These are phyloP conservation scores for Polymixis flavicincta DNA, from an alignment of 2,888 invertebrate species.

Conservation along the genomic window DNA sequence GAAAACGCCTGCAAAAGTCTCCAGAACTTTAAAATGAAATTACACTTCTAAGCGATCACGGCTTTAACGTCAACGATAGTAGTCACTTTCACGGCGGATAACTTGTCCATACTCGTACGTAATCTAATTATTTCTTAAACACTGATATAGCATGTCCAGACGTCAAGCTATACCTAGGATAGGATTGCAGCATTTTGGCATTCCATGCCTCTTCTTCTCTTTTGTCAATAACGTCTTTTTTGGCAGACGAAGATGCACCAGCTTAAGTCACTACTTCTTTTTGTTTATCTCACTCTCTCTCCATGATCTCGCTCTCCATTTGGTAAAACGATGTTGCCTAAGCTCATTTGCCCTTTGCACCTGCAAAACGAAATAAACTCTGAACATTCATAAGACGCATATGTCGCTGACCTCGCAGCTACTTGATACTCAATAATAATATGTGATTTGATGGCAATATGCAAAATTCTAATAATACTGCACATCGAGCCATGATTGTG, in stretches of 20 bases:
- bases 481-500: neutral
- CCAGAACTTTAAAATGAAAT: slow-evolving; percentile 65
- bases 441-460: slow-evolving; percentile 34
- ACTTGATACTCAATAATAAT: slow-evolving; percentile 29
- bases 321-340: neutral
- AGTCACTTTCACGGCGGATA: slow-evolving; percentile 71
- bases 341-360: neutral
- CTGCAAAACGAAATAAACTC: slow-evolving; percentile 6
- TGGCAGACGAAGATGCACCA: neutral
- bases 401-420: slow-evolving; percentile 42
- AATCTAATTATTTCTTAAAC: slow-evolving; percentile 33
- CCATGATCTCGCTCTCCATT: neutral
- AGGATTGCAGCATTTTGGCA: neutral
- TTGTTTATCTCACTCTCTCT: neutral
- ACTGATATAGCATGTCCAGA: slow-evolving; percentile 4
- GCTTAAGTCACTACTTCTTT: neutral
- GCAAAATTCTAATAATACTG: slow-evolving; percentile 30
- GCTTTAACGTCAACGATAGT: slow-evolving; percentile 53
- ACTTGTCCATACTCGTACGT: slow-evolving; percentile 28
- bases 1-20: slow-evolving; percentile 68
- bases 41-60: slow-evolving; percentile 69
- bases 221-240: neutral
- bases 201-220: neutral
- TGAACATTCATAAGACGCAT: slow-evolving; percentile 18
- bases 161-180: neutral